phyloP scores from a whole-genome alignment of 2,888 invertebrate genomes.

The Zele albiditarsus region DNA sequence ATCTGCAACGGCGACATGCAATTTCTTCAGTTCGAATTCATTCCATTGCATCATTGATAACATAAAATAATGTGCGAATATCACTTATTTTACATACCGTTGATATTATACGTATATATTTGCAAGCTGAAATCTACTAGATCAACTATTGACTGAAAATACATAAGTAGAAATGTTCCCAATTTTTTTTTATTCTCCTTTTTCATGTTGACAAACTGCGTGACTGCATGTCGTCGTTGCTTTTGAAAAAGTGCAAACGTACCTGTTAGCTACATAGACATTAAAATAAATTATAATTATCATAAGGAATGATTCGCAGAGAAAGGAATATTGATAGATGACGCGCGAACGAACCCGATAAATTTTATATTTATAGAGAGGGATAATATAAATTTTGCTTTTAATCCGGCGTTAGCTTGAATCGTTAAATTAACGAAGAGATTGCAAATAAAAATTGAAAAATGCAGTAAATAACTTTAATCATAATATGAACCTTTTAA shows the following conservation, averaged over 20 bases:
- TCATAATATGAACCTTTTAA: too few relatives aligned
- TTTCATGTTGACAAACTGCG: not conserved
- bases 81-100: conserved; percentile 2
- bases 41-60: conserved; percentile 29
- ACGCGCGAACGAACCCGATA: conserved; percentile 36
- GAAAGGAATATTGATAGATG: conserved; percentile 34
- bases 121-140: not conserved
- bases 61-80: conserved; percentile 23
- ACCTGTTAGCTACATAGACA: conserved; percentile 67
- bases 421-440: not conserved
- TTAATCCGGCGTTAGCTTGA: not conserved
- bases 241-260: conserved; percentile 65
- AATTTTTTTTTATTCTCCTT: not conserved
- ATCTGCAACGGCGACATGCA: not conserved
- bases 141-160: not conserved
- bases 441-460: too few relatives aligned
- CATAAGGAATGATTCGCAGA: conserved; percentile 50
- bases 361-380: conserved; percentile 22
- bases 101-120: not conserved
- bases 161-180: not conserved
- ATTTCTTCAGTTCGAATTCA: not conserved
- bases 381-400: not conserved
- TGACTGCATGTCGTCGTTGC: conserved; percentile 44
- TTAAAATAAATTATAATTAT: conserved; percentile 59
- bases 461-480: too few relatives aligned